A percentile compares a stretch with the other conserved stretches of the same genome.
Conservation (phyloP, 2,797 vertebrate genomes). For the Acipenser oxyrinchus region DNA sequence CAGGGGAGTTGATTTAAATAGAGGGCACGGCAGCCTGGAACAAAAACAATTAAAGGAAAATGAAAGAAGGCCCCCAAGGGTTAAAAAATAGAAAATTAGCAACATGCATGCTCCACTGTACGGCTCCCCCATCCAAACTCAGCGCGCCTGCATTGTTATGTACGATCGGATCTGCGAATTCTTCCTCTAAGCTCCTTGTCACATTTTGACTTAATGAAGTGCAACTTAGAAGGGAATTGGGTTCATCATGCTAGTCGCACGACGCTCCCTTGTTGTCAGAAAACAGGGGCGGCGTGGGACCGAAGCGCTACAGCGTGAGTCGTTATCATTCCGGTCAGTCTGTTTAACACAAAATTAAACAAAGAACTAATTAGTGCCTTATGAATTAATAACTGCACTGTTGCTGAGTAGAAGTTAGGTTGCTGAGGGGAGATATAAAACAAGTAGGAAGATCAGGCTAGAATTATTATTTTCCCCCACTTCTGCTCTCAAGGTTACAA, state of each 20-base stretch:
- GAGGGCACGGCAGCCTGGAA: conserved; percentile 65
- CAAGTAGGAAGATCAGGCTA: conserved; percentile 92
- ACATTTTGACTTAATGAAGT: conserved; percentile 99
- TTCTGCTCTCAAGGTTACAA: conserved; percentile 68
- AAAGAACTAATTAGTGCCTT: conserved; percentile 99
- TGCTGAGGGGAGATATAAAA: conserved; percentile 97
- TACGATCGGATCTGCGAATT: conserved; percentile 99
- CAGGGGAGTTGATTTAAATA: conserved; percentile 68
- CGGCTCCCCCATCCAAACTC: conserved; percentile 75
- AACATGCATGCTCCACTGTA: conserved; percentile 68
- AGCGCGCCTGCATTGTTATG: conserved; percentile 92
- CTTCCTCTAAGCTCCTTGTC: conserved; percentile 99
- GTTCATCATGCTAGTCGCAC: conserved; percentile 98
- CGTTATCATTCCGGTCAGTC: conserved; percentile 99
- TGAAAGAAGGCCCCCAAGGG: conserved; percentile 69
- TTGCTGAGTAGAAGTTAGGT: conserved; percentile 96
- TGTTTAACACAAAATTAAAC: conserved; percentile 99
- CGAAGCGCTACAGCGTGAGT: conserved; percentile 88
- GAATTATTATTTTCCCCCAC: conserved; percentile 65
- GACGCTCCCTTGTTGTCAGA: conserved; percentile 96
- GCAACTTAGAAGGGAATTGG: conserved; percentile 99
- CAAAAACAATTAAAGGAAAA: conserved; percentile 80
- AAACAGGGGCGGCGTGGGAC: conserved; percentile 99
- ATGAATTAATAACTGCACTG: conserved; percentile 99
- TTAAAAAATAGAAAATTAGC: conserved; percentile 79